Conservation (phyloP, 1,140 invertebrate species). For the Ooceraea biroi region DNA sequence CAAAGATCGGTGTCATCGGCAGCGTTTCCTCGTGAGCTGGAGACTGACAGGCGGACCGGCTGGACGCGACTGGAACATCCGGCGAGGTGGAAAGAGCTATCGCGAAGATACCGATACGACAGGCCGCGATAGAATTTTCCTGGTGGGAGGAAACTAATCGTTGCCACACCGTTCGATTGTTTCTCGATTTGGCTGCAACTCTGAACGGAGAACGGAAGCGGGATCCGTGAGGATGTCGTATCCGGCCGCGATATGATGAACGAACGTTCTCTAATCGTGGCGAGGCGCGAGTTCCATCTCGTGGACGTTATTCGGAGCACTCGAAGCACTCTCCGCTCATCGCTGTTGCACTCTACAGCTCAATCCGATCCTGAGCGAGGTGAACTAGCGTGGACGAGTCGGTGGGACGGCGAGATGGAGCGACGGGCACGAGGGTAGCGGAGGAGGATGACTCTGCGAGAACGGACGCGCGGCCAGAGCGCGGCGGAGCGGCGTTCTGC, state of each 20-base stretch:
- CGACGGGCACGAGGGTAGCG: constrained; percentile 22
- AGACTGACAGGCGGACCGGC: constrained; percentile 73
- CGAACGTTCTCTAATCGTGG: constrained; percentile 48
- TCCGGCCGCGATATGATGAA: constrained; percentile 27
- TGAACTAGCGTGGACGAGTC: constrained; percentile 57
- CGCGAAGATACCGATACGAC: neutral
- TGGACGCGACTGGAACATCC: constrained; percentile 68
- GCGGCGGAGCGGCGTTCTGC: constrained; percentile 53
- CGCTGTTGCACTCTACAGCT: constrained; percentile 49
- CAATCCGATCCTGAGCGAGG: constrained; percentile 64
- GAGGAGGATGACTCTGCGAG: constrained; percentile 81
- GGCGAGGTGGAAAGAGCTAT: neutral
- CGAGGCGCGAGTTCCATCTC: too few relatives aligned
- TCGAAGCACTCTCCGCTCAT: too few relatives aligned
- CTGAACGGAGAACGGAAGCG: too few relatives aligned
- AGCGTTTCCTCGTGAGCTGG: constrained; percentile 76
- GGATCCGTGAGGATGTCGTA: too few relatives aligned
- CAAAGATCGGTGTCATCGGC: constrained; percentile 84
- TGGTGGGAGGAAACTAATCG: neutral
- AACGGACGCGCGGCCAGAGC: constrained; percentile 70
- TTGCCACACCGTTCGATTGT: too few relatives aligned
- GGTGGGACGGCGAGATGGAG: constrained; percentile 1
- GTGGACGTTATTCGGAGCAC: too few relatives aligned
- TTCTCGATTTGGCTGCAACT: neutral
- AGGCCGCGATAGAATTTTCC: neutral